Conservation (phyloP, 1,140 invertebrate species). For the Panonychus citri region DNA sequence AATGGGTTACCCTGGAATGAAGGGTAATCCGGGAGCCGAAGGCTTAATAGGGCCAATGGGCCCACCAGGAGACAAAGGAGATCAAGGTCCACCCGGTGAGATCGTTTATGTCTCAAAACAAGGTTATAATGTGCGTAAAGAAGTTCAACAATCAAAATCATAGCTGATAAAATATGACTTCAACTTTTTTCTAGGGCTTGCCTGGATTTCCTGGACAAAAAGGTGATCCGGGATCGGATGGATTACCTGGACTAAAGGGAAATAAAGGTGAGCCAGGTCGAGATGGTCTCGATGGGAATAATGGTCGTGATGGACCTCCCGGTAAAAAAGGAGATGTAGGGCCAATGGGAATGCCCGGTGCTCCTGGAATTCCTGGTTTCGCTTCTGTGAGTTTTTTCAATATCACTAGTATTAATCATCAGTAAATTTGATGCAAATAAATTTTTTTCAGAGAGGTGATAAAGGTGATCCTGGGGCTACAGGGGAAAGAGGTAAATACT, state of each 20-base stretch:
- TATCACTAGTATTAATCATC: no score
- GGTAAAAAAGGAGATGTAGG: no score
- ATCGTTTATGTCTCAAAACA: background rate
- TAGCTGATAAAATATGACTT: no score
- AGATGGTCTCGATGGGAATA: background rate
- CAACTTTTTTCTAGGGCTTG: background rate
- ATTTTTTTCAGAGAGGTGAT: background rate
- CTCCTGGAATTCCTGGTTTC: background rate
- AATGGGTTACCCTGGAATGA: background rate
- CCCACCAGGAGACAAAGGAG: background rate
- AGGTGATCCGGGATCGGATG: background rate
- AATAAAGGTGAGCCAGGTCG: slow-evolving; percentile 1
- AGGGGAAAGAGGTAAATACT: background rate
- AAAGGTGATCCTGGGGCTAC: slow-evolving; percentile 2
- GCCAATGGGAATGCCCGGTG: background rate
- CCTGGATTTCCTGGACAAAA: background rate
- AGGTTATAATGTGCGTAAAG: background rate
- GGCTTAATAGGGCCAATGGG: slow-evolving; percentile 1
- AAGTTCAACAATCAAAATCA: no score
- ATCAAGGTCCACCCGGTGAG: background rate
- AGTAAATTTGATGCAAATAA: no score
- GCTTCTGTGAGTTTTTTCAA: no score
- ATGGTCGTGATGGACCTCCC: background rate
- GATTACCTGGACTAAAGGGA: slow-evolving; percentile 1
- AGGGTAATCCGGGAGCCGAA: background rate